Base-by-base conservation (phyloP, 2,113 vertebrate genomes). In the Pontoporia blainvillei region DNA sequence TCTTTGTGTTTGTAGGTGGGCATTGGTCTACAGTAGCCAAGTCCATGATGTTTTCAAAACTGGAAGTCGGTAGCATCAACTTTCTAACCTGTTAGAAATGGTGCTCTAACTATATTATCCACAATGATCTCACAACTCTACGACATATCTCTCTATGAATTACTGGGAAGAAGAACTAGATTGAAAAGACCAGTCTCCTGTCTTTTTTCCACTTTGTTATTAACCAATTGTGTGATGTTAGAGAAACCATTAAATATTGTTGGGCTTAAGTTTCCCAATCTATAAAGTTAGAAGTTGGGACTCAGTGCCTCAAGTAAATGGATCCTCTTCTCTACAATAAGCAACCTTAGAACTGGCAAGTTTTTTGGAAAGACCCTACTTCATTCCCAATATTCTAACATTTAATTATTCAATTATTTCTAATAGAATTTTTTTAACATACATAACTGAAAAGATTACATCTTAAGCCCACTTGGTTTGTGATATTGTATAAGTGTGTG, bases 321-420 rank as follows among this genome's bases (percentile, higher is more conserved):
- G 1, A 9, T 67, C 29, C 20, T 62, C 11, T 54, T 85, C 52
- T 76, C 39, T 54, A 25, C 17, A 86, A 31, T 67, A 17, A 29
- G 17, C 23, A 71, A 75, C 15, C 44, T 73, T 76, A 52, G 59
- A 71, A 39, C 18, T 14, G 49, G 75, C 4, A 29, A 5, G 27
- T 29, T 64, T 90, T 72, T 44, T 21, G 10, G 29, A 85, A 91
- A 64, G 8, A 14, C 49, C 5, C 4, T 52, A 12, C 7, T 71
- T 46, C 13, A 17, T 71, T 36, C 1, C 69, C 3, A 46, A 6
- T 34, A 23, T 4, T 72, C 61, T 67, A 67, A n/a, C 59, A 81
- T 61, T 85, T 90, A 84, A 90, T 75, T 46, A 81, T 61, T 85
- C 86, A 84, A 92, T 75, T 39, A 71, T 93, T 94, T 91, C n/a